A percentile compares a stretch with the other conserved stretches of the same genome.
Evolutionary conservation across 2,113 vertebrate genomes (phyloP).

Genomic region (Elanus axillaris): DNA sequence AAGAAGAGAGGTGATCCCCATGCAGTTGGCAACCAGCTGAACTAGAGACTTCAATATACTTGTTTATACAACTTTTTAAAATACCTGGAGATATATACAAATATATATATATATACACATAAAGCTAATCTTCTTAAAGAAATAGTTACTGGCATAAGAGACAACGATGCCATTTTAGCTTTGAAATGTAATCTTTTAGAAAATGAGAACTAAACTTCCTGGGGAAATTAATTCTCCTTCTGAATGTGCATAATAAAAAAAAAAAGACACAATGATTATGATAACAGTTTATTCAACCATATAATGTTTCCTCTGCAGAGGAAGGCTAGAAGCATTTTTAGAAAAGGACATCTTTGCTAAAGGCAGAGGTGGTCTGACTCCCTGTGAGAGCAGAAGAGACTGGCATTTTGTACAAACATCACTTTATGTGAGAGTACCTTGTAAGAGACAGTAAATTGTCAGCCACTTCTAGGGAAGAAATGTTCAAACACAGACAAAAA

Average conservation of each 20-base stretch:
- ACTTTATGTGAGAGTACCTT: not conserved
- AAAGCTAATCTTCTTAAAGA: not conserved
- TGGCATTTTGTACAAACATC: not conserved
- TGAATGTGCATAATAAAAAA: not conserved
- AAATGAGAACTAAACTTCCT: not conserved
- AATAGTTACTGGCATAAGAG: not conserved
- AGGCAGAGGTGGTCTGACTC: not conserved
- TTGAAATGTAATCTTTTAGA: accelerated
- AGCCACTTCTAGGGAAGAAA: not conserved
- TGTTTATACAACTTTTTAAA: not conserved
- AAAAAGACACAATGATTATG: not conserved
- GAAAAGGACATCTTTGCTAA: not conserved
- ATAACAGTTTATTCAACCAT: not conserved
- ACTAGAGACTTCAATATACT: not conserved
- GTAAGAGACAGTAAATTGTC: not conserved
- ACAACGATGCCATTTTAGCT: not conserved
- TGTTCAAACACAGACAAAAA: not conserved
- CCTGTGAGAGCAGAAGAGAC: not conserved
- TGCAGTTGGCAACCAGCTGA: not conserved
- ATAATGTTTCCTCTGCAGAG: not conserved
- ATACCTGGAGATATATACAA: not conserved
- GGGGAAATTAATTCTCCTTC: not conserved
- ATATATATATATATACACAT: not conserved
- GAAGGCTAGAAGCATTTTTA: not conserved
- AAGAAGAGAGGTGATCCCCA: not conserved